Percentiles rank a stretch among this genome's conserved stretches.
Conservation (phyloP, 2,888 invertebrate genomes). For the Cenopis cana region DNA sequence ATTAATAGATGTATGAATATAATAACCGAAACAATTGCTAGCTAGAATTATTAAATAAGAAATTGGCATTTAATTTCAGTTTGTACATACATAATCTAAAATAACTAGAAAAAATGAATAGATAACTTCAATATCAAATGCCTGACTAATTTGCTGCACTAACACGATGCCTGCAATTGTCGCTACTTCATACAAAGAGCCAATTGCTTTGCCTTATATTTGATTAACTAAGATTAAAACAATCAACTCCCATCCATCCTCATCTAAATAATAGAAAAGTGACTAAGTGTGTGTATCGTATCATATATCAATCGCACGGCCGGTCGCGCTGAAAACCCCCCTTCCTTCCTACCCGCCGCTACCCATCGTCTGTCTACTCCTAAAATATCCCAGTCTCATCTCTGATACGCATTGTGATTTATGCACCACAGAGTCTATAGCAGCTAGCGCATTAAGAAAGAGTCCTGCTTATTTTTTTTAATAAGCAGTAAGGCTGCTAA, state of each 20-base stretch:
- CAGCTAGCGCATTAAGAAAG: slow-evolving; percentile 31
- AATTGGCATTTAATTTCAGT: neutral
- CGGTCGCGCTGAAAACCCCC: slow-evolving; percentile 35
- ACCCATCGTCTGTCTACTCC: slow-evolving; percentile 33
- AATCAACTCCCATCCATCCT: slow-evolving; percentile 17
- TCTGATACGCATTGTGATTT: slow-evolving; percentile 44
- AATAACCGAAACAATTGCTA: neutral
- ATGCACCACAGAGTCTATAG: slow-evolving; percentile 31
- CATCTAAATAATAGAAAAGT: slow-evolving; percentile 43
- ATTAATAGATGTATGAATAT: too few species aligned
- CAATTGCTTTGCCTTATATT: neutral
- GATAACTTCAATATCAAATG: neutral
- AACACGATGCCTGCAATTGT: too few species aligned
- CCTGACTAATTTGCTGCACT: too few species aligned
- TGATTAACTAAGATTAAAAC: slow-evolving; percentile 5
- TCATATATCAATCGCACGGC: slow-evolving; percentile 45
- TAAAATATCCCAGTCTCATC: slow-evolving; percentile 42
- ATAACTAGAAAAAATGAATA: too few species aligned
- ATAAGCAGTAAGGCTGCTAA: too few species aligned
- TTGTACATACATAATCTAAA: neutral
- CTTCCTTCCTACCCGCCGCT: slow-evolving; percentile 13
- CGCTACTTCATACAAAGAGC: neutral
- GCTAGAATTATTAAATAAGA: neutral
- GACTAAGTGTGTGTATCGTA: slow-evolving; percentile 45
- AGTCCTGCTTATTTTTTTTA: too few species aligned